Base-by-base conservation (phyloP, 2,797 vertebrate species). In the Neosilurus mollespiculum region DNA sequence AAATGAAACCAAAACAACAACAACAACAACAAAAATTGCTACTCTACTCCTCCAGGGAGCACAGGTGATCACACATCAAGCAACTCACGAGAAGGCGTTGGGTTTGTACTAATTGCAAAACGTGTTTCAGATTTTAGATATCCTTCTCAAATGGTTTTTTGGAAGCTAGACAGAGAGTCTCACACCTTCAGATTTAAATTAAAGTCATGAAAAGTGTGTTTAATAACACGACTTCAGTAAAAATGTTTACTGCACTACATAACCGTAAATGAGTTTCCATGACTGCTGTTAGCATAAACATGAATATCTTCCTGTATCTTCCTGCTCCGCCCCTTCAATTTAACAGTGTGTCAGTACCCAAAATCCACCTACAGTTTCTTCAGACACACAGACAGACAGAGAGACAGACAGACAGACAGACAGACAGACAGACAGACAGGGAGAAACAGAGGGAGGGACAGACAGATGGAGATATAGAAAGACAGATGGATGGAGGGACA, bases 61-160 rank as follows among this genome's bases (percentile, higher is more conserved):
- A n/a, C 20, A 22, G 20, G 67, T 22, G 67, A 70, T 2, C 43
- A 71, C 69, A 71, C 12, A 11, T 53, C 22, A 22, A 71, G 22
- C 15, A 53, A 11, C 43, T n/a, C 43, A 3, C n/a, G 14, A 43
- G 22, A 71, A 56, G 4, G 26, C 16, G 15, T 20, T 6, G 24
- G 2, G 71, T 56, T 11, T 26, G 71, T 75, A 53, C 16, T 75
- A 75, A 75, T 75, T 56, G 30, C 71, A 56, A 71, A 75, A 75
- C 53, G 15, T 30, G 24, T 20, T 20, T 20, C 6, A 11, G 16
- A 9, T 53, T 24, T 56, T 10, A 34, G 3, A 20, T 6, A 10
- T n/a, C 22, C 43, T n/a, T 14, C 66, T 11, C 15, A 22, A 69
- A 43, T 30, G 3, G n/a, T 24, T 24, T 11, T n/a, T 3, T n/a